Base-by-base conservation (phyloP, 2,888 invertebrate genomes). In the Polyploca ridens region DNA sequence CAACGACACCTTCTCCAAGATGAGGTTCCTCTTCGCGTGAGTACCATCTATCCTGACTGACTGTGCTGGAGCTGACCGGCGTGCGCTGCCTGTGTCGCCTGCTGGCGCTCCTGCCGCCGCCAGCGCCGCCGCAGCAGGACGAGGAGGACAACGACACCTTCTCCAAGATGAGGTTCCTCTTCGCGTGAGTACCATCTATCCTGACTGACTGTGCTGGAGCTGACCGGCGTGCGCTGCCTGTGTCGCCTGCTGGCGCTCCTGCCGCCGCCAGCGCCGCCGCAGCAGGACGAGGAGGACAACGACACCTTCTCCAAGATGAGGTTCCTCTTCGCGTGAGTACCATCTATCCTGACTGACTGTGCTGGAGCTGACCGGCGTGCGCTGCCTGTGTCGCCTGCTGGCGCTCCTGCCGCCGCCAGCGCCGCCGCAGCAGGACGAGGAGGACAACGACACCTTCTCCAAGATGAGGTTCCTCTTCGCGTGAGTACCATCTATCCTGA, bases 41-140 rank as follows among this genome's bases (percentile, higher is more conserved):
- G 27, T 27, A 27, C 2, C 27, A 27, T 27, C 27, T 27, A 27
- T 2, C 27, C 27, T 27, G 27, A n/a, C n/a, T n/a, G n/a, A n/a
- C n/a, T n/a, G n/a, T n/a, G 0, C 95, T 96, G 74, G 98, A 98
- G 90, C 85, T 98, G 66, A 97, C 97, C 83, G 95, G 96, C n/a
- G 96, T 98, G 27, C 95, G 96, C 64, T 96, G 97, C 0, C 88
- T 98, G 75, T 98, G 98, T 81, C 96, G 96, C 64, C 94, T 98
- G 66, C 91, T 98, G 80, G 96, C 96, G 62, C 94, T 95, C 64
- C 92, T 96, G 69, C 84, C 89, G 0, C 71, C 88, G 60, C 90
- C 90, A 0, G 78, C 69, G 6, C 86, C 87, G 8, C 80, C 87
- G 0, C 68, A 64, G 2, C 80, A 95, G 61, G 90, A 94, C 13